Evolutionary conservation across 1,140 invertebrate genomes (phyloP).

Genomic region (Drosophila nigromelanica): DNA sequence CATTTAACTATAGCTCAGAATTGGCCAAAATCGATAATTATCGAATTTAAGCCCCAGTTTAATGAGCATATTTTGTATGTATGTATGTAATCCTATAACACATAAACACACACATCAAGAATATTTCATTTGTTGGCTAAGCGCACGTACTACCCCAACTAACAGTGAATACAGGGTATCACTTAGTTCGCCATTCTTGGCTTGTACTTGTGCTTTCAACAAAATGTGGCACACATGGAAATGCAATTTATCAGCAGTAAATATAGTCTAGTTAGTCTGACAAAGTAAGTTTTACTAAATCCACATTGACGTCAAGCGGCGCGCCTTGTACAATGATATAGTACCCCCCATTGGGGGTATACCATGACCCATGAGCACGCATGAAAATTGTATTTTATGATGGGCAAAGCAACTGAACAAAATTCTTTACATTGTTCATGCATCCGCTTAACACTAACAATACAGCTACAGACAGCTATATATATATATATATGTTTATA

Average conservation of each 20-base stretch:
- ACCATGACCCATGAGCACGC: conserved; percentile 56
- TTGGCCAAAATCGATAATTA: too few relatives aligned
- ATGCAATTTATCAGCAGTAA: conserved; percentile 52
- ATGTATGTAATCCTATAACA: too few relatives aligned
- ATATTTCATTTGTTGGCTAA: too few relatives aligned
- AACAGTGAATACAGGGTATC: too few relatives aligned
- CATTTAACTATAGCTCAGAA: too few relatives aligned
- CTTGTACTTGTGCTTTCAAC: conserved; percentile 9
- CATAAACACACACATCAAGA: too few relatives aligned
- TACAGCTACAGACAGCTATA: conserved; percentile 31
- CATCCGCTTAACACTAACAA: conserved; percentile 66
- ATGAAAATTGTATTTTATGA: conserved; percentile 70
- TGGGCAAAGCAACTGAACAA: conserved; percentile 30
- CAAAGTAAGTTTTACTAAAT: conserved; percentile 40
- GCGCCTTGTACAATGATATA: conserved; percentile 52
- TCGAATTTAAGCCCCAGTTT: too few relatives aligned
- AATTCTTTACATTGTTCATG: conserved; percentile 70
- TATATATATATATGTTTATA: conserved; percentile 11
- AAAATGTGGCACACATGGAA: conserved; percentile 54
- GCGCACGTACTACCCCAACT: too few relatives aligned
- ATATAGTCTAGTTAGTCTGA: conserved; percentile 48
- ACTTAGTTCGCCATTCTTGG: too few relatives aligned
- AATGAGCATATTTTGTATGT: too few relatives aligned
- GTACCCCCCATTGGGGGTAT: conserved; percentile 33
- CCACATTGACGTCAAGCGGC: conserved; percentile 68